Base-by-base conservation (phyloP, 2,113 vertebrate genomes). In the Gambusia affinis region DNA sequence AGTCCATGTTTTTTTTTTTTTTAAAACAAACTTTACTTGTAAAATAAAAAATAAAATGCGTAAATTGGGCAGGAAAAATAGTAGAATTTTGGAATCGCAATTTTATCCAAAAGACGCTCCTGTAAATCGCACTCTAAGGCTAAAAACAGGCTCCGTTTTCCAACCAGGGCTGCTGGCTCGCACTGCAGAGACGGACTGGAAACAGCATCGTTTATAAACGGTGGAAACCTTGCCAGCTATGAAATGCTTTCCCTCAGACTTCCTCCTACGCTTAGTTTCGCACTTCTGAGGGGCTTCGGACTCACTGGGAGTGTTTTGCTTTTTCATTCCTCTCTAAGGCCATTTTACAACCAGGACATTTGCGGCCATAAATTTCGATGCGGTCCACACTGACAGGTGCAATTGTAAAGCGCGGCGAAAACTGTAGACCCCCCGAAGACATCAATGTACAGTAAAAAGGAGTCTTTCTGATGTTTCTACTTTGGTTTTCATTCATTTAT, bases 301-400 rank as follows among this genome's bases (percentile, higher is more conserved):
- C 90, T 92, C 94, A 93, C 88, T 93, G 91, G 92, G 93, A 95
- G 93, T 94, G 95, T 96, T 96, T 95, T 95, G 93, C 94, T 95
- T 96, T 57, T 95, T 95, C 96, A 95, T 96, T 95, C 95, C 94
- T 95, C 95, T 93, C 95, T 93, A 90, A 95, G 96, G 95, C 87
- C 95, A 94, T 96, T 97, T 57, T 96, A 96, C 95, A 93, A 94
- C 95, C 94, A 94, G 93, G 90, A 94, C 87, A 94, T 95, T 95
- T 90, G 94, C 84, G 95, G 95, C 96, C 97, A 98, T 98, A 99
- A 97, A 98, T 98, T 98, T 94, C 95, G 95, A 94, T 93, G 94
- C 95, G 94, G 95, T 95, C 95, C 95, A 92, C 95, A 96, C 89
- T 99, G 98, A 98, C 98, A 99, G 97, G 97, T 98, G 97, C 96